phyloP scores from a whole-genome alignment of 2,113 vertebrate species.

The Hypocryptadius cinnamomeus region DNA sequence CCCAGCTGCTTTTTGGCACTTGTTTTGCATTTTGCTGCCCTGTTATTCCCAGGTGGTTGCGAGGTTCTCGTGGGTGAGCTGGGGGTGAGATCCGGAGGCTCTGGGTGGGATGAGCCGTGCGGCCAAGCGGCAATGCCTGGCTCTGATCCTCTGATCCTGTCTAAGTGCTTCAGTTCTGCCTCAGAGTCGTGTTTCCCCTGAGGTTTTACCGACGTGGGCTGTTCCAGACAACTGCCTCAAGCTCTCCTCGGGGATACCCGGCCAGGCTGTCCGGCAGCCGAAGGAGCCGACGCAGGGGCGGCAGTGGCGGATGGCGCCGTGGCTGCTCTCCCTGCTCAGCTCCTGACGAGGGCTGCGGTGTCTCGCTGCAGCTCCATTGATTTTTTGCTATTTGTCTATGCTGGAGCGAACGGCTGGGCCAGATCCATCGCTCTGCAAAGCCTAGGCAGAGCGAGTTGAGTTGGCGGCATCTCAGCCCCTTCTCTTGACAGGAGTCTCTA shows the following conservation, averaged over 20 bases:
- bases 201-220: not conserved
- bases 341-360: not conserved
- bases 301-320: not conserved
- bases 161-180: not conserved
- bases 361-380: not conserved
- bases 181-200: not conserved
- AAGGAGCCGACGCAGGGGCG: not conserved
- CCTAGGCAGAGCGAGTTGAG: not conserved
- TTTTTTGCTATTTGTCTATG: not conserved
- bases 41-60: not conserved
- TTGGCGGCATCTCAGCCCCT: not conserved
- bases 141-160: not conserved
- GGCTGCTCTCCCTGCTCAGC: not conserved
- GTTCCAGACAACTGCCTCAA: not conserved
- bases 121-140: not conserved
- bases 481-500: not conserved
- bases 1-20: not conserved
- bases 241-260: fast-evolving
- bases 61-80: not conserved
- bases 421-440: not conserved
- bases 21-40: not conserved
- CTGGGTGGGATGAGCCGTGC: not conserved
- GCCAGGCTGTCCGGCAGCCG: not conserved
- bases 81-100: not conserved
- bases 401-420: not conserved